A percentile compares a stretch with the other conserved stretches of the same genome.
Conservation (phyloP, 2,888 invertebrate genomes). For the Pomacea canaliculata region DNA sequence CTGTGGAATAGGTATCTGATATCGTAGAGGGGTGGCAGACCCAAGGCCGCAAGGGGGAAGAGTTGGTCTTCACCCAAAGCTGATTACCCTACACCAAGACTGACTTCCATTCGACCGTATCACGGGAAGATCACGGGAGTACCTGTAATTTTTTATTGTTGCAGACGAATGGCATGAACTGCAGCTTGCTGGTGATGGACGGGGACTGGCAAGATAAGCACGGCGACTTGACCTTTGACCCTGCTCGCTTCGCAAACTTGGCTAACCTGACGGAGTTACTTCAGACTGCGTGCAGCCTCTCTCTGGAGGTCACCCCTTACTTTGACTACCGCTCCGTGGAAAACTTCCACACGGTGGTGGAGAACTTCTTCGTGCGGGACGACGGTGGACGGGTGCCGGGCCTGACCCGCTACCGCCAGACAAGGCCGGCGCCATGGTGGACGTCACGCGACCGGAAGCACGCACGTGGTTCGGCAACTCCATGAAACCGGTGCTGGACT, state of each 20-base stretch:
- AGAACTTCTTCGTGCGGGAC: slow-evolving; percentile 50
- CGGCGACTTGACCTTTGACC: slow-evolving; percentile 82
- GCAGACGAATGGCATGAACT: slow-evolving; percentile 41
- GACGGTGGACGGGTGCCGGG: slow-evolving; percentile 70
- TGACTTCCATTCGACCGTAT: too few species aligned
- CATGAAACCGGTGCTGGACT: slow-evolving; percentile 2
- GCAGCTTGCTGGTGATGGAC: slow-evolving; percentile 78
- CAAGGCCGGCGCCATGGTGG: slow-evolving; percentile 80
- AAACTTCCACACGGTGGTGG: slow-evolving; percentile 83
- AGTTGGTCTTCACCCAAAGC: too few species aligned
- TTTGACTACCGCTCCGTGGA: slow-evolving; percentile 50
- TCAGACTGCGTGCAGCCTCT: slow-evolving; percentile 31
- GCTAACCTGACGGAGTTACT: slow-evolving; percentile 34
- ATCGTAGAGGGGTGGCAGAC: too few species aligned
- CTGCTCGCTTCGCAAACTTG: slow-evolving; percentile 52
- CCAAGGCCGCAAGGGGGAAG: too few species aligned
- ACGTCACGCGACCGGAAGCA: slow-evolving; percentile 86
- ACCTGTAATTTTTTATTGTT: too few species aligned
- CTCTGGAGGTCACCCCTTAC: slow-evolving; percentile 48
- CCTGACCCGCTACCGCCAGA: slow-evolving; percentile 76
- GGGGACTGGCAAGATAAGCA: slow-evolving; percentile 88
- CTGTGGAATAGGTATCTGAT: too few species aligned
- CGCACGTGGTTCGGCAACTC: slow-evolving; percentile 77
- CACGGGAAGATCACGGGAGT: too few species aligned
- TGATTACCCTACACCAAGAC: too few species aligned